Conservation (phyloP, 2,113 vertebrate species). For the Sphyrna mokarran region DNA sequence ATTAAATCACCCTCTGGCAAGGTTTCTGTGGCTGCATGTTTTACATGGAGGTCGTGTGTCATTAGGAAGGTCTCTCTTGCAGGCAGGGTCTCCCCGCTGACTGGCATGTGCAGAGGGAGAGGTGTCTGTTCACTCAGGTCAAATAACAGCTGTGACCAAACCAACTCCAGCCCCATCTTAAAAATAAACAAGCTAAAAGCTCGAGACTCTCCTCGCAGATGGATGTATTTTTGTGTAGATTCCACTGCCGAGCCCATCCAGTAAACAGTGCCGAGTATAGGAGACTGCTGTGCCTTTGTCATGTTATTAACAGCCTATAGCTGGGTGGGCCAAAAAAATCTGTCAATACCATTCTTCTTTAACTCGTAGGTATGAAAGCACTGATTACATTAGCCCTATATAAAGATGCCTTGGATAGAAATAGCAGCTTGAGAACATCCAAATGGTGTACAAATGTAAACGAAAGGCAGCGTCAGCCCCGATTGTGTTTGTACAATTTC, state of each 20-base stretch:
- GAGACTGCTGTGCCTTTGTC: neutral
- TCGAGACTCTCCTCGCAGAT: neutral
- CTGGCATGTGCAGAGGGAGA: too few relatives aligned
- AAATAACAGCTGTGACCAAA: neutral
- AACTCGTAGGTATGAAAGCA: neutral
- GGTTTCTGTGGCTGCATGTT: neutral
- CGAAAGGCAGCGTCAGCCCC: neutral
- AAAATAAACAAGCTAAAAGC: neutral
- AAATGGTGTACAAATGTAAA: neutral
- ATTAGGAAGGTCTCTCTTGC: neutral
- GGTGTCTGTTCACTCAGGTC: neutral
- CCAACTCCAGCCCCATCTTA: neutral
- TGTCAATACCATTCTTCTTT: neutral
- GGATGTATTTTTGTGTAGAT: neutral
- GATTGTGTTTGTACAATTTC: neutral
- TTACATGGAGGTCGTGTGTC: neutral
- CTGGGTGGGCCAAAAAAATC: too few relatives aligned
- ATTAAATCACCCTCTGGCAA: neutral
- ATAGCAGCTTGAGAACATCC: neutral
- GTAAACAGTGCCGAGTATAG: neutral
- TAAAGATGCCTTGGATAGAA: neutral
- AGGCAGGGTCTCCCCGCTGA: neutral
- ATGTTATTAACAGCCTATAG: neutral
- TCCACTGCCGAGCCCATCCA: neutral
- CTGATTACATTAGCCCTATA: neutral